Evolutionary conservation across 2,888 invertebrate genomes (phyloP).

Genomic region (Oegoconia quadripuncta): DNA sequence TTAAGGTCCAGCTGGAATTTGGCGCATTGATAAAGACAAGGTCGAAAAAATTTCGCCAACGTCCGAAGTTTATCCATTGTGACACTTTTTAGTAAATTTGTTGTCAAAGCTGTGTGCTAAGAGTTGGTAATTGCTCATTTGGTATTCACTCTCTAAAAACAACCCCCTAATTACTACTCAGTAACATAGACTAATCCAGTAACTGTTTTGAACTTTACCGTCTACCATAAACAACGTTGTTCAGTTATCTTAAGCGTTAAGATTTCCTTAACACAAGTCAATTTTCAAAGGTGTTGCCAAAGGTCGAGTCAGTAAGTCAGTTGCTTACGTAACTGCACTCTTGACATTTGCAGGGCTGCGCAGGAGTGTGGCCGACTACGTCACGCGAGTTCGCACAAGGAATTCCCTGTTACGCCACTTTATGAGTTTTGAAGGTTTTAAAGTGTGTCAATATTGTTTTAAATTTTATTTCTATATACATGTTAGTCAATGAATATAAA

Average conservation of each 20-base stretch:
- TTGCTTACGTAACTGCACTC: conserved; percentile 54
- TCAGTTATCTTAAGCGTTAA: conserved; percentile 36
- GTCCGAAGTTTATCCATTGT: no score
- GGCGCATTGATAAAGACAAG: no score
- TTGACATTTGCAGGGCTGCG: conserved; percentile 61
- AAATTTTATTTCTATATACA: no score
- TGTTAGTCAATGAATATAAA: no score
- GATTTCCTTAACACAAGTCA: conserved; percentile 55
- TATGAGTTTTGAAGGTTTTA: conserved; percentile 31
- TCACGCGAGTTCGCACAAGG: conserved; percentile 37
- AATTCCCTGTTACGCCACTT: conserved; percentile 64
- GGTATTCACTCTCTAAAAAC: no score
- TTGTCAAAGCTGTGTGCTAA: no score
- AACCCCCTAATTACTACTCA: no score
- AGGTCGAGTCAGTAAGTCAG: conserved; percentile 47
- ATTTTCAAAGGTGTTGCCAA: conserved; percentile 59
- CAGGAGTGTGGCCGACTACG: conserved; percentile 36
- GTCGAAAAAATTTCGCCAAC: no score
- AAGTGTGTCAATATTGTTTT: conserved; percentile 35
- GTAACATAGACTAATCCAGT: no score
- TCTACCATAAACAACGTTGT: conserved; percentile 10
- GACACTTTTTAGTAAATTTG: no score
- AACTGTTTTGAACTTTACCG: conserved; percentile 9
- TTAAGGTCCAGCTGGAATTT: no score
- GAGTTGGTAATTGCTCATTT: no score